Percentiles rank a stretch among this genome's conserved stretches.
Conservation (phyloP, 2,888 invertebrate species). For the Drosophila prolongata region DNA sequence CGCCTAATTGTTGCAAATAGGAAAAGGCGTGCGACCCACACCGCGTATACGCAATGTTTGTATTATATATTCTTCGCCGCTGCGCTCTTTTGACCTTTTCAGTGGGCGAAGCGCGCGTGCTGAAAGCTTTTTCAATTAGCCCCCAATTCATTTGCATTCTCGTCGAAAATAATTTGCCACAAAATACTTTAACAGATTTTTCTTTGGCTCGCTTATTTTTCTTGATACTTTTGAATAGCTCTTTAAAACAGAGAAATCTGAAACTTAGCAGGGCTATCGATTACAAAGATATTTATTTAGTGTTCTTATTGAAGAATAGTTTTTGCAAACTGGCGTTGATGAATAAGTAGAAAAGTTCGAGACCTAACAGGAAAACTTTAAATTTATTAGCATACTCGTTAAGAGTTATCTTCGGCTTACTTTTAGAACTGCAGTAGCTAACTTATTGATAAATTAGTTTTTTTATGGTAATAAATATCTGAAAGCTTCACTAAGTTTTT, state of each 20-base stretch:
- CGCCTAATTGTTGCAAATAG: conserved; percentile 75
- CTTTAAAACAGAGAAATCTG: neutral
- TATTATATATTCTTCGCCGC: conserved; percentile 30
- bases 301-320: too few relatives aligned
- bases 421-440: too few relatives aligned
- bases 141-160: conserved; percentile 66
- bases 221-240: conserved; percentile 5
- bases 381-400: too few relatives aligned
- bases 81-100: conserved; percentile 48
- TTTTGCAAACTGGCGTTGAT: too few relatives aligned
- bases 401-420: too few relatives aligned
- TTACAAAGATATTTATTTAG: neutral
- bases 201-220: conserved; percentile 2
- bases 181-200: conserved; percentile 19
- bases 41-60: conserved; percentile 72
- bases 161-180: conserved; percentile 34
- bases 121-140: conserved; percentile 74
- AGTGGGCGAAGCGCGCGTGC: conserved; percentile 31
- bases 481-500: neutral
- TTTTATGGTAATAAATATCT: too few relatives aligned
- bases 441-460: too few relatives aligned
- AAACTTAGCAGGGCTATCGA: conserved; percentile 1
- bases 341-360: too few relatives aligned
- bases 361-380: too few relatives aligned
- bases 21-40: conserved; percentile 50